phyloP scores from a whole-genome alignment of 1,140 invertebrate species.

The Holotrichia oblita region DNA sequence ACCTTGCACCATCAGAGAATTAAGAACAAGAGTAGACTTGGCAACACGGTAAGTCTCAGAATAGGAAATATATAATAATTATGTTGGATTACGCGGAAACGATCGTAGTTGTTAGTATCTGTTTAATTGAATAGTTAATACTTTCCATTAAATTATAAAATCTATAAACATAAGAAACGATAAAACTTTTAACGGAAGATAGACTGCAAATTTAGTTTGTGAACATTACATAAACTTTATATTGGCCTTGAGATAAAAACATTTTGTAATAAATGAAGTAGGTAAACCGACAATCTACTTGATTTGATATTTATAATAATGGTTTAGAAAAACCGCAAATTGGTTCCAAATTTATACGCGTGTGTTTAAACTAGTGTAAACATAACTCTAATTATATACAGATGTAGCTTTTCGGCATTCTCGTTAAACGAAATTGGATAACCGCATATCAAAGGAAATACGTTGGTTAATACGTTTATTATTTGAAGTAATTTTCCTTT shows the following conservation, averaged over 20 bases:
- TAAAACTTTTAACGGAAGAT: too few relatives aligned
- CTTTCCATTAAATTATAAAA: too few relatives aligned
- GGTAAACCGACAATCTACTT: too few relatives aligned
- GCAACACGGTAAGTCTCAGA: conserved; percentile 61
- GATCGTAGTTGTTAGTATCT: not conserved
- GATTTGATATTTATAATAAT: not conserved
- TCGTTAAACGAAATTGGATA: not conserved
- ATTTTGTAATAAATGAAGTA: too few relatives aligned
- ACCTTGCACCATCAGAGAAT: conserved; percentile 74
- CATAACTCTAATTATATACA: too few relatives aligned
- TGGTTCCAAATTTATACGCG: not conserved
- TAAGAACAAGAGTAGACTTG: conserved; percentile 73
- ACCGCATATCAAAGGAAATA: conserved; percentile 11
- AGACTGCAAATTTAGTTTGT: too few relatives aligned
- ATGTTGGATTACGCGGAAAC: not conserved
- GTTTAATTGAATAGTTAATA: not conserved
- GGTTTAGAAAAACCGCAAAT: conserved; percentile 10
- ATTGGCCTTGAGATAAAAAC: not conserved
- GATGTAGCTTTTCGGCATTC: not conserved
- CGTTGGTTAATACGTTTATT: not conserved
- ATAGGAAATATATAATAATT: conserved; percentile 41
- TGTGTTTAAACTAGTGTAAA: too few relatives aligned
- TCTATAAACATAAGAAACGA: too few relatives aligned
- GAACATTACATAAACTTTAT: too few relatives aligned
- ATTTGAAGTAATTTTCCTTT: not conserved